Evolutionary conservation across 2,797 vertebrate genomes (phyloP).

Genomic region (Pygocentrus nattereri): DNA sequence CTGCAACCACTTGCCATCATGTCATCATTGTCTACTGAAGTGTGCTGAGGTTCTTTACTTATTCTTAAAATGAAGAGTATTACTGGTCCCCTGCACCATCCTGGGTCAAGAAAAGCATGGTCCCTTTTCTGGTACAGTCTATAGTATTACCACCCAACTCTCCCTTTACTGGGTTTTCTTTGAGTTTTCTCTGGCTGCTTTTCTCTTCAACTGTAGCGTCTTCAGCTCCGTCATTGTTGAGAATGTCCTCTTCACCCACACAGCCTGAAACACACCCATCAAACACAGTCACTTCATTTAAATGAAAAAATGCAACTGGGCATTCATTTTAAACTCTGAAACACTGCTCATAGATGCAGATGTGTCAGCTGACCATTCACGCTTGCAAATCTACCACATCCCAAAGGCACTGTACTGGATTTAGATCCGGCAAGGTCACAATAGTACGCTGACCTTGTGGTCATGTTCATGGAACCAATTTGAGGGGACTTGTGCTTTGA

Average conservation of each 20-base stretch:
- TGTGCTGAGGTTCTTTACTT: not conserved
- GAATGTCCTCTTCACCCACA: constrained; percentile 92
- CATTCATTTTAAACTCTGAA: not conserved
- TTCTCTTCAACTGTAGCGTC: constrained; percentile 83
- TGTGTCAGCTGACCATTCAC: too few relatives aligned
- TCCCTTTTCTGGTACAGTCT: not conserved
- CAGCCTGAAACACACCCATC: constrained; percentile 73
- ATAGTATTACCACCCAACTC: not conserved
- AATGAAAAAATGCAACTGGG: not conserved
- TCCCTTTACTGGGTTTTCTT: constrained; percentile 73
- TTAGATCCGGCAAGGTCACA: too few relatives aligned
- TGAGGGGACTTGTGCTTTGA: too few relatives aligned
- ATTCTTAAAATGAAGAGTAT: not conserved
- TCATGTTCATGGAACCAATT: too few relatives aligned
- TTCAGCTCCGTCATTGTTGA: constrained; percentile 91
- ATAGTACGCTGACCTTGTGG: too few relatives aligned
- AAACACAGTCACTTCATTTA: not conserved
- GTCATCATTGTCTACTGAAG: not conserved
- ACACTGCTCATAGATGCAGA: too few relatives aligned
- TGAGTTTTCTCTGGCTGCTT: constrained; percentile 75
- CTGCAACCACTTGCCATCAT: constrained; percentile 6
- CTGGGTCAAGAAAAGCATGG: not conserved
- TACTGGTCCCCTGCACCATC: not conserved
- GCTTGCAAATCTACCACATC: too few relatives aligned
- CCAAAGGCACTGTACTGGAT: too few relatives aligned